These are phyloP conservation scores for Rhagoletis zephyria DNA, from an alignment of 1,140 invertebrate genomes.

Conservation along the genomic window DNA sequence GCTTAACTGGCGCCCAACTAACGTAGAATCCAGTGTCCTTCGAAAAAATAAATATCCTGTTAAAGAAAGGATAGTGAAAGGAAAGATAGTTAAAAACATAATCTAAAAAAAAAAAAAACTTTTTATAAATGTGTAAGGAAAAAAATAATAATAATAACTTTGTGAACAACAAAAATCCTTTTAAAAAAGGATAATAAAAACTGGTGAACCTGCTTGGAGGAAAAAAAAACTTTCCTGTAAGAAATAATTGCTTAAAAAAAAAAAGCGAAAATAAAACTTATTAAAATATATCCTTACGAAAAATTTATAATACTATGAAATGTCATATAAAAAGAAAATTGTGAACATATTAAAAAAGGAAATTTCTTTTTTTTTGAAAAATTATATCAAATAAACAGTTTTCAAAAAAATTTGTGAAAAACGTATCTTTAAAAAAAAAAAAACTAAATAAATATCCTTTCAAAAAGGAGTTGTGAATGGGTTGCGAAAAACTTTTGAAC, in stretches of 20 bases:
- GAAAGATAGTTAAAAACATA: neutral
- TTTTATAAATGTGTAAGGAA: neutral
- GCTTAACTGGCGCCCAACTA: constrained; percentile 5
- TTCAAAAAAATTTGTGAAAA: neutral
- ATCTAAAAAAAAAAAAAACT: neutral
- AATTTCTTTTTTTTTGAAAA: neutral
- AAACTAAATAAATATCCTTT: constrained; percentile 1
- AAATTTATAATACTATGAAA: neutral
- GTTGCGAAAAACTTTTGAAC: neutral
- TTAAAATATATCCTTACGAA: neutral
- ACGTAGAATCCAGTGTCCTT: constrained; percentile 8
- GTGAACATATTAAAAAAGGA: no score
- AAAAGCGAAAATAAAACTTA: neutral
- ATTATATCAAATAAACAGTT: neutral
- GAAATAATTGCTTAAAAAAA: neutral
- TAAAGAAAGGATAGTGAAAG: neutral
- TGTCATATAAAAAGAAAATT: no score
- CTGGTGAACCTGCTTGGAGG: neutral
- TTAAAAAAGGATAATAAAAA: neutral
- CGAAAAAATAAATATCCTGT: neutral
- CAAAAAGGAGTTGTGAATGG: neutral
- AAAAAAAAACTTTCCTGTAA: neutral
- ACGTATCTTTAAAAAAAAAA: neutral
- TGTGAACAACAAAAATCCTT: no score
- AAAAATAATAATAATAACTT: no score